These are phyloP conservation scores for Hyles lineata DNA, from an alignment of 2,888 invertebrate species.

Conservation along the genomic window DNA sequence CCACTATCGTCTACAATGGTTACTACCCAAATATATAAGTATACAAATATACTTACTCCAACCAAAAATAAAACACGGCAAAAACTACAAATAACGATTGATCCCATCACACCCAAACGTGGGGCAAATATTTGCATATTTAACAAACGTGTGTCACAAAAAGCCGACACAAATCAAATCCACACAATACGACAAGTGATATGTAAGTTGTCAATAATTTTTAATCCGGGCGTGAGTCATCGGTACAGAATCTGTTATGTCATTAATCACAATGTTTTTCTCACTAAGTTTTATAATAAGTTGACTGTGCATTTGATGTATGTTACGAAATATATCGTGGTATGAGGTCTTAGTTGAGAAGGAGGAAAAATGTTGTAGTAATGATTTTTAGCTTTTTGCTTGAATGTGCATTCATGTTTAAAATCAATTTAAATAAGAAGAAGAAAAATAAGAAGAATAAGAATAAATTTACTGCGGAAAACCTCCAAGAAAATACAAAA, in stretches of 20 bases:
- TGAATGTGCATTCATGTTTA: too few species aligned
- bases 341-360: neutral
- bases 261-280: conserved; percentile 21
- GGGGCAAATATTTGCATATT: conserved; percentile 1
- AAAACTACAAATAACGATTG: too few species aligned
- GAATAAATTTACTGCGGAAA: too few species aligned
- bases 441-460: too few species aligned
- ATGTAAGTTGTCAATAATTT: conserved; percentile 4
- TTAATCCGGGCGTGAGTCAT: conserved; percentile 22
- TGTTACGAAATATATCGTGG: neutral
- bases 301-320: conserved; percentile 4
- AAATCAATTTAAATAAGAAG: too few species aligned
- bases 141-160: neutral
- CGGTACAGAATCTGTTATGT: conserved; percentile 12
- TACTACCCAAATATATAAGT: too few species aligned
- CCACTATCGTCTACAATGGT: too few species aligned
- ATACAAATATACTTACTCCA: neutral
- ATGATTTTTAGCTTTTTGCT: too few species aligned
- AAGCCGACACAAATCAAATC: neutral
- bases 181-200: neutral
- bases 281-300: conserved; percentile 22
- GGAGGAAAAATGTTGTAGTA: neutral
- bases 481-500: too few species aligned
- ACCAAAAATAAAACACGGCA: neutral
- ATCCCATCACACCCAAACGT: neutral